These are phyloP conservation scores for Hemicrepidius hirtus DNA, from an alignment of 2,888 invertebrate species.

Conservation along the genomic window DNA sequence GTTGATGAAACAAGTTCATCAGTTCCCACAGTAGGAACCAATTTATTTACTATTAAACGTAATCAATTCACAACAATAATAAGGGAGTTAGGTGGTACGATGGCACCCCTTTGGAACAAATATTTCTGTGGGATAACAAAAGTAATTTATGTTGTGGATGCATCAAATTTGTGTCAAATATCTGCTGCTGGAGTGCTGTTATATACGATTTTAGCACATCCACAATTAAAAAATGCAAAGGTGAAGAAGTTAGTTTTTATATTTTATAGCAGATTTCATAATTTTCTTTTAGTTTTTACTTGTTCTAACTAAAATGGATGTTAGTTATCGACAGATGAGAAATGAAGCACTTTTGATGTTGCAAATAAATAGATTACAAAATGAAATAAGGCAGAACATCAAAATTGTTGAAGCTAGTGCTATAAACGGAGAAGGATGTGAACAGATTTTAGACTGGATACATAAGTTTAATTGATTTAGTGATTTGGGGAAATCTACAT, in stretches of 20 bases:
- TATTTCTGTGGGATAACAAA: conserved; percentile 81
- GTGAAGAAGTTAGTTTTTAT: conserved; percentile 71
- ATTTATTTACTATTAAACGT: conserved; percentile 80
- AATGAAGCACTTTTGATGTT: conserved; percentile 90
- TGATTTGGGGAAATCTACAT: too few species aligned
- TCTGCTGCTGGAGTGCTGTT: conserved; percentile 88
- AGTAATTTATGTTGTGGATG: conserved; percentile 88
- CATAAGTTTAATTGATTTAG: neutral
- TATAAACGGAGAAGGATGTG: conserved; percentile 81
- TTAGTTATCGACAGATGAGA: conserved; percentile 89
- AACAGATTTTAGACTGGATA: conserved; percentile 79
- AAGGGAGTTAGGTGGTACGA: conserved; percentile 86
- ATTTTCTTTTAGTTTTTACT: conserved; percentile 76
- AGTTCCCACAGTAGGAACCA: conserved; percentile 87
- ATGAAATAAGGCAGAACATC: conserved; percentile 81
- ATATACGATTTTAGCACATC: conserved; percentile 85
- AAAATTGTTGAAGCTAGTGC: conserved; percentile 85
- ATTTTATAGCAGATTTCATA: too few species aligned
- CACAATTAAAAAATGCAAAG: conserved; percentile 79
- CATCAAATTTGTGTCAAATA: conserved; percentile 90
- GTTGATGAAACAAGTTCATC: conserved; percentile 87
- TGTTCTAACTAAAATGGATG: conserved; percentile 88
- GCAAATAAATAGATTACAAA: conserved; percentile 81
- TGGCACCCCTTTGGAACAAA: conserved; percentile 88
- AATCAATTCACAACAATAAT: conserved; percentile 67